These are phyloP conservation scores for Mythimna ferrago DNA, from an alignment of 2,888 invertebrate species.

Conservation along the genomic window DNA sequence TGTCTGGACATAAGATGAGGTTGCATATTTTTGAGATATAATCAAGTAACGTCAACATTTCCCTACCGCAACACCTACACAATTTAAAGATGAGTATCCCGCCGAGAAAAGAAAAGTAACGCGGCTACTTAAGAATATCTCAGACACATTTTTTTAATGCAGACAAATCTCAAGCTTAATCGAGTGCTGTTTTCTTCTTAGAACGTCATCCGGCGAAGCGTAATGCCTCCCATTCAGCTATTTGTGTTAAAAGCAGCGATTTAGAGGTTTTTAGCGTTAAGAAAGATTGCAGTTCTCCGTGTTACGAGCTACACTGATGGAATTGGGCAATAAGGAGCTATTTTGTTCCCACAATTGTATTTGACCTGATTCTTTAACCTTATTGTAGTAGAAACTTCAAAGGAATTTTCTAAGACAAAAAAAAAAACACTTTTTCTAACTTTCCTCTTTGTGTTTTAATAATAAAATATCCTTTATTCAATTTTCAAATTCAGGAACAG, in stretches of 20 bases:
- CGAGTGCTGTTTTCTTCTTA: slow-evolving; percentile 57
- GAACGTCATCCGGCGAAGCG: slow-evolving; percentile 55
- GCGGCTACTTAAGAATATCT: neutral
- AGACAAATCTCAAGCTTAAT: slow-evolving; percentile 60
- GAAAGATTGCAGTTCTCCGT: slow-evolving; percentile 55
- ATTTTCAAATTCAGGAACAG: neutral
- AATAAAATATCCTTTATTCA: neutral
- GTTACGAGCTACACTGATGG: slow-evolving; percentile 52
- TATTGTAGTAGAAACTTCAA: slow-evolving; percentile 8
- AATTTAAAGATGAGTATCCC: neutral
- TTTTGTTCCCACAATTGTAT: slow-evolving; percentile 44
- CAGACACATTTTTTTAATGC: slow-evolving; percentile 42
- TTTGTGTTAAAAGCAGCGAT: slow-evolving; percentile 57
- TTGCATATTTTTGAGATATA: neutral
- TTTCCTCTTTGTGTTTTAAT: slow-evolving; percentile 2
- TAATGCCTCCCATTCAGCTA: slow-evolving; percentile 47
- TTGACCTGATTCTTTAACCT: slow-evolving; percentile 34
- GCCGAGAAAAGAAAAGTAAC: slow-evolving; percentile 11
- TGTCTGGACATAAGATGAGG: too few relatives aligned
- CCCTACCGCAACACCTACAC: too few relatives aligned
- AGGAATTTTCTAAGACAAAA: neutral
- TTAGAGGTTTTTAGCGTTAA: slow-evolving; percentile 52
- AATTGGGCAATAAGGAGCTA: slow-evolving; percentile 54
- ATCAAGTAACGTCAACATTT: neutral
- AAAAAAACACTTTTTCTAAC: neutral